Base-by-base conservation (phyloP, 2,888 invertebrate genomes). In the Hydropsyche betteni region DNA sequence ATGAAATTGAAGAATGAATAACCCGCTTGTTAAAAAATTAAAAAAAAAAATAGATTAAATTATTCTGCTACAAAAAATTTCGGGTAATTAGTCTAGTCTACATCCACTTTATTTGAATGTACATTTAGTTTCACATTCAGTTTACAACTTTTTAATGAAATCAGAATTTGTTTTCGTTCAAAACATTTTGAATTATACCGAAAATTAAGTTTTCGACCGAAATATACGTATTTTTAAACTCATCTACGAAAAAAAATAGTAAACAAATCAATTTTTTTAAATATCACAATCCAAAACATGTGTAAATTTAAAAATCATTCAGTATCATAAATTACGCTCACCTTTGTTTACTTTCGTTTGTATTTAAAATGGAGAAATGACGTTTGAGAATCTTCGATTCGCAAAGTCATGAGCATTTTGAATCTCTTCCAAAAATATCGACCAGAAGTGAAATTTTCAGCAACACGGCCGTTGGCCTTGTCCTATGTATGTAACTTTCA, bases 401-500 rank as follows among this genome's bases (percentile, higher is more conserved):
- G 36, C 36, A 36, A 64, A 36, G 34, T 64, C 36, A 34, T 36
- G 64, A 10, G n/a, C 36, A 34, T 36, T 34, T 36, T 34, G 70
- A 53, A 53, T 16, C 53, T 51, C 5, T 52, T 70, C 70, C 34
- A 38, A 52, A 70, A 70, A 70, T 70, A 70, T 51, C 70, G 12
- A 36, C 64, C 64, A 64, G 64, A 64, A 64, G n/a, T 36, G 10
- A 36, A 64, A 33, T 64, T 64, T 64, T 64, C 64, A 24, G 70
- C 69, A 10, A 69, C 24, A 38, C 74, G 74, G 74, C 71, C 75
- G 61, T 75, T 75, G 75, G 75, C 75, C 75, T 75, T 75, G 75
- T 75, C 75, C 75, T 52, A 64, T 71, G 75, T 70, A 74, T 68
- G 61, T 33, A 73, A 55, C 52, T 36, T 34, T 64, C 36, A 8